Conservation (phyloP, 2,797 vertebrate species). For the Lagocephalus sceleratus region DNA sequence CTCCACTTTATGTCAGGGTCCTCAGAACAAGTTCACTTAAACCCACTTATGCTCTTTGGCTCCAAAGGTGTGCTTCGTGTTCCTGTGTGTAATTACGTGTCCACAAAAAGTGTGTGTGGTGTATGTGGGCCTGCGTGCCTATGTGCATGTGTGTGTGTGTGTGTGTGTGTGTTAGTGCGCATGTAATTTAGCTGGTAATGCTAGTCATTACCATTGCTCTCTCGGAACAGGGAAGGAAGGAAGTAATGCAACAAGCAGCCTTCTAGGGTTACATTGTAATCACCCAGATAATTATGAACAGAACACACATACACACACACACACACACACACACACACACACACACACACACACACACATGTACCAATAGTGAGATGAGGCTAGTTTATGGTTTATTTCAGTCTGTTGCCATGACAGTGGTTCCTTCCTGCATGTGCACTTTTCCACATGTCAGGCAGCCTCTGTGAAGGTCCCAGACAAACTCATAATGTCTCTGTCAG, state of each 20-base stretch:
- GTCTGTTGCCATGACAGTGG: slow-evolving; percentile 46
- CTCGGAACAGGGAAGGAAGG: slow-evolving; percentile 33
- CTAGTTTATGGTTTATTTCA: slow-evolving; percentile 28
- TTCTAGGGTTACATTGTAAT: slow-evolving; percentile 30
- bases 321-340: slow-evolving; percentile 12
- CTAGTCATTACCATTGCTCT: slow-evolving; percentile 35
- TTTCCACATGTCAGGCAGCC: background rate
- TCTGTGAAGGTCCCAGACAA: background rate
- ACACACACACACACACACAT: slow-evolving; percentile 1
- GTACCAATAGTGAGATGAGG: background rate
- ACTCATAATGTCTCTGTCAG: background rate
- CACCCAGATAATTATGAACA: slow-evolving; percentile 26
- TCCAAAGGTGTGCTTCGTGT: background rate
- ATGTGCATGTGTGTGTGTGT: slow-evolving; percentile 9
- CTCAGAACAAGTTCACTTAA: background rate
- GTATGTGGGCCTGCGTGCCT: too few species aligned
- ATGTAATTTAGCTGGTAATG: slow-evolving; percentile 37
- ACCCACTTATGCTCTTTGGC: background rate
- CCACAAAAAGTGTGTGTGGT: background rate
- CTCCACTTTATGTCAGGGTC: too few species aligned
- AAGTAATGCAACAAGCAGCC: slow-evolving; percentile 24
- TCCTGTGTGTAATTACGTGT: background rate
- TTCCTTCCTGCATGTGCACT: slow-evolving; percentile 45
- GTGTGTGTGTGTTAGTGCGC: too few species aligned
- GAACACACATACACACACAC: slow-evolving; percentile 5